Conservation (phyloP, 2,888 invertebrate species). For the Anarsia innoxiella region DNA sequence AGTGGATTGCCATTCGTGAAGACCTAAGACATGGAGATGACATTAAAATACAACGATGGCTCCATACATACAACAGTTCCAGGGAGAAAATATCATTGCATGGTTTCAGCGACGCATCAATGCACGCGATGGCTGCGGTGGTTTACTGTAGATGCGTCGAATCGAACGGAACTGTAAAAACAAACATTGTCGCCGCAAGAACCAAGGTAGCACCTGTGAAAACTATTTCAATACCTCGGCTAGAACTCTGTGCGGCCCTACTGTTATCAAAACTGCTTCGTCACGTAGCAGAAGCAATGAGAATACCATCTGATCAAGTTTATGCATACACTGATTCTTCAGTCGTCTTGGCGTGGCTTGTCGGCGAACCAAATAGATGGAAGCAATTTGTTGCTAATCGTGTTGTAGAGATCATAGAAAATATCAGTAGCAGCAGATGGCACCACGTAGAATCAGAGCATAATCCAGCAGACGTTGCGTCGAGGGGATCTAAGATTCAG, state of each 20-base stretch:
- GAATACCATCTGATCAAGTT: conserved; percentile 13
- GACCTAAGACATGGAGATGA: conserved; percentile 10
- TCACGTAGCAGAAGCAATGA: conserved; percentile 14
- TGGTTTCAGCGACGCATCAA: conserved; percentile 17
- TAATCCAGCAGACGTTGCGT: conserved; percentile 2
- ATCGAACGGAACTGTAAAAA: conserved; percentile 5
- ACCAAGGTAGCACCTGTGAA: conserved; percentile 17
- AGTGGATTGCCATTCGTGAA: conserved; percentile 18
- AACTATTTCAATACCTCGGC: conserved; percentile 14
- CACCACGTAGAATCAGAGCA: not conserved
- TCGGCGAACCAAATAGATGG: conserved; percentile 22
- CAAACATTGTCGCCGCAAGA: conserved; percentile 15
- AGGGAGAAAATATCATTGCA: conserved; percentile 1
- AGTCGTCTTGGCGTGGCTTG: conserved; percentile 23
- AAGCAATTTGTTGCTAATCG: conserved; percentile 21
- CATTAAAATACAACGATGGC: conserved; percentile 2
- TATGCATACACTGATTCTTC: conserved; percentile 27
- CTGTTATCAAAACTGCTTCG: conserved; percentile 16
- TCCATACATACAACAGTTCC: not conserved
- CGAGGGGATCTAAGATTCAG: no score
- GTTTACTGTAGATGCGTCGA: conserved; percentile 10
- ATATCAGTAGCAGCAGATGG: conserved; percentile 2
- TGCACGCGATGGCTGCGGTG: conserved; percentile 14
- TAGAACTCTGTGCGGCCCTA: conserved; percentile 19
- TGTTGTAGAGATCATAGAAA: conserved; percentile 14